A percentile compares a stretch with the other conserved stretches of the same genome.
Conservation (phyloP, 2,113 vertebrate species). For the Vulpes lagopus region DNA sequence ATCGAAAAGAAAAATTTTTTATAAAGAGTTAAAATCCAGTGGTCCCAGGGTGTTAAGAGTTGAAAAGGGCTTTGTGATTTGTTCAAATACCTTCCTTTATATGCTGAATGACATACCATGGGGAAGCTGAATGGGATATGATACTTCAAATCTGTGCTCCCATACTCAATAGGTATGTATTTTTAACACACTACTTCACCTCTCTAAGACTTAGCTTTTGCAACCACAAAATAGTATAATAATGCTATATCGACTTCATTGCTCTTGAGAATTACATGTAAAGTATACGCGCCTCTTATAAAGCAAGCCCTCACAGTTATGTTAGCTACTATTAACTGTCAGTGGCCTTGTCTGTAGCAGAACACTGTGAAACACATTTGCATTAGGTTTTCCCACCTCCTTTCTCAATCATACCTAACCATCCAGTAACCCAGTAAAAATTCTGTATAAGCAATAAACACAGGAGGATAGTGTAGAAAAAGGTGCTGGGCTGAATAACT, state of each 20-base stretch:
- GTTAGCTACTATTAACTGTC: background rate
- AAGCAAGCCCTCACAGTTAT: background rate
- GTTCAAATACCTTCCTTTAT: background rate
- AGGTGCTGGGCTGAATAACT: slow-evolving; percentile 1
- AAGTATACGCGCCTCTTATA: background rate
- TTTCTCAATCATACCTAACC: slow-evolving; percentile 51
- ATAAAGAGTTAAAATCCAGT: background rate
- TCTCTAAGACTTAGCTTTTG: background rate
- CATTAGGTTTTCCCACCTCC: slow-evolving; percentile 29
- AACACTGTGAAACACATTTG: slow-evolving; percentile 20
- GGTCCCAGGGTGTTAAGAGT: background rate
- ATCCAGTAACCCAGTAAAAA: slow-evolving; percentile 28
- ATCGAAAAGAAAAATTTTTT: background rate
- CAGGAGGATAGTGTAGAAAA: background rate
- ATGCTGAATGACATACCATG: background rate
- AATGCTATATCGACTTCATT: background rate
- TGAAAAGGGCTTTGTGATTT: background rate
- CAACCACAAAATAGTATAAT: background rate
- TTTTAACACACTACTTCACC: slow-evolving; percentile 37
- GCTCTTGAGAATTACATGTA: background rate
- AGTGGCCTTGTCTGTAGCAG: background rate
- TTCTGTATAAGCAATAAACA: slow-evolving; percentile 2
- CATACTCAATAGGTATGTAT: background rate
- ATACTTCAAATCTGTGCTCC: background rate
- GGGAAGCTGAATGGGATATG: background rate